Conservation (phyloP, 2,888 invertebrate species). For the Polydrusus pterygomalis region DNA sequence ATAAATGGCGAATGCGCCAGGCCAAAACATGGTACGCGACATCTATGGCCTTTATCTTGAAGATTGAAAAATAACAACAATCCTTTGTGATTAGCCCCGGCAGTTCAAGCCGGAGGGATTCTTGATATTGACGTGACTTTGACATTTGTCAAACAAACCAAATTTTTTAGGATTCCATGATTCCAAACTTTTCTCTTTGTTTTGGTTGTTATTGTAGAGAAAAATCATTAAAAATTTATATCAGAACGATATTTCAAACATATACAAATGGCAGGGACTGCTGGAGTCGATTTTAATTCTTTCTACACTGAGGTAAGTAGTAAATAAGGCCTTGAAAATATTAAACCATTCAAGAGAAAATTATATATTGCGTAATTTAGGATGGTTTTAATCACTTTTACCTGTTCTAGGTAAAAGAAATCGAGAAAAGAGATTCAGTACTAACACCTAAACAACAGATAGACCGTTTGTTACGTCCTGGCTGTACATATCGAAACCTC, state of each 20-base stretch:
- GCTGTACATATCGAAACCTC: slow-evolving; percentile 98
- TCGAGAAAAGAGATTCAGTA: slow-evolving; percentile 97
- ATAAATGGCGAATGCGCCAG: too few species aligned
- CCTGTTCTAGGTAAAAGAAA: slow-evolving; percentile 91
- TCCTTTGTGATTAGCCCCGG: too few species aligned
- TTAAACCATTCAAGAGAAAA: slow-evolving; percentile 20
- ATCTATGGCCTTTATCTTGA: too few species aligned
- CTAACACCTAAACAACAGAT: slow-evolving; percentile 98
- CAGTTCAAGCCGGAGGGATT: too few species aligned
- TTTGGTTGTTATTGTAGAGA: too few species aligned
- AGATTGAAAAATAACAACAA: too few species aligned
- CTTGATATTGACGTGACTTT: too few species aligned
- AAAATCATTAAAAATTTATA: not conserved
- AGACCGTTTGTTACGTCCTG: slow-evolving; percentile 94
- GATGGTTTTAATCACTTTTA: not conserved
- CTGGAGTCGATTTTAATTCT: slow-evolving; percentile 78
- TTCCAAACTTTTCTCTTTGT: too few species aligned
- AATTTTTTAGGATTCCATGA: too few species aligned
- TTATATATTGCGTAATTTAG: slow-evolving; percentile 37
- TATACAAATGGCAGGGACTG: slow-evolving; percentile 18
- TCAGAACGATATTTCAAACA: not conserved
- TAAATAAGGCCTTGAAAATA: not conserved
- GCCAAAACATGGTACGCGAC: too few species aligned
- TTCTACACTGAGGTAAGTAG: slow-evolving; percentile 87
- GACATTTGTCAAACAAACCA: too few species aligned